Evolutionary conservation across 2,113 vertebrate genomes (phyloP), one percentile per base, ranked within the genome.

Genomic region (Pangasianodon gigas): DNA sequence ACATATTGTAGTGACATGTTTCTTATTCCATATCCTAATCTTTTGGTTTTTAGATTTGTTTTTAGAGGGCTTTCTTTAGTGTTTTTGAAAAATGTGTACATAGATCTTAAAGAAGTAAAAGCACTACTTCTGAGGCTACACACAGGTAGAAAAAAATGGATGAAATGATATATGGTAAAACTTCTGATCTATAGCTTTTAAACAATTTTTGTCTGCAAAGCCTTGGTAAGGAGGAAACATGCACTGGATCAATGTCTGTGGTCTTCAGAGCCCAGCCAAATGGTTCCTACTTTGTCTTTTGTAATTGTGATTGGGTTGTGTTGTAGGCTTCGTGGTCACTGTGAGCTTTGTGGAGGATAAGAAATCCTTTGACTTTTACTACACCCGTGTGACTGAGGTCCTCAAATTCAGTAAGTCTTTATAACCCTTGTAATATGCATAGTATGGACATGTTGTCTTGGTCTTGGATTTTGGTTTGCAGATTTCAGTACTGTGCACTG

Each of bases 341-440:
- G 74, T 95, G 88, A 2, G 37, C 3, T 85, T 80, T 74, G 74
- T 87, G 24, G 92, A 94, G 13, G 37, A 90, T 87, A 94, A 91
- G 84, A 94, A 93, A 82, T 95, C 93, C 90, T 96, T 96, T 93
- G 90, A 93, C 51, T 82, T 96, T 26, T 96, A 96, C 88, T 84
- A 62, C 21, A 85, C 89, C 4, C 91, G 3, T 0, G 88, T 96
- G 60, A 90, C 0, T 0, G 88, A 93, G 0, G 88, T 95, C 8
- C 94, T 96, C 65, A 93, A 88, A 93, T 37, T 75, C 11, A 79
- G 95, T 96, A 92, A 93, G 95, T 94, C 62, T 44, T 85, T 54
- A 16, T 83, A 56, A 8, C 37, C 7, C 29, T 24, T 19, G 46
- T 52, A 21, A 65, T 60, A 10, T 65, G 26, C 46, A 77, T 16